phyloP scores from a whole-genome alignment of 1,140 invertebrate species.

The Argopecten irradians region DNA sequence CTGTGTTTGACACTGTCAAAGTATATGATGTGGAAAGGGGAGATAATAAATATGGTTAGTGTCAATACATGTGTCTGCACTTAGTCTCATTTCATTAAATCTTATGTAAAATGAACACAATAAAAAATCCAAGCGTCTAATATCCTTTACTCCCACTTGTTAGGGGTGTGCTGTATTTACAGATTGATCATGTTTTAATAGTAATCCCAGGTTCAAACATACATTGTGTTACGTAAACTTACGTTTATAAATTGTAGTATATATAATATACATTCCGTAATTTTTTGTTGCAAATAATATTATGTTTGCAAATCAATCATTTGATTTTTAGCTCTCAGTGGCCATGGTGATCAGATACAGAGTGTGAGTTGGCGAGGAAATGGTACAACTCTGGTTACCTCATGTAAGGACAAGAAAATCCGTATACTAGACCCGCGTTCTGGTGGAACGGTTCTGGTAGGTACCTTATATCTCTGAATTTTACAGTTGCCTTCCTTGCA shows the following conservation, averaged over 20 bases:
- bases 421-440: constrained; percentile 72
- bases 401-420: constrained; percentile 73
- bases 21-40: constrained; percentile 87
- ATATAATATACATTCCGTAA: too few species aligned
- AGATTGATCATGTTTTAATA: too few species aligned
- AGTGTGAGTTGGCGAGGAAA: constrained; percentile 71
- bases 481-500: too few species aligned
- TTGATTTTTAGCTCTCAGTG: constrained; percentile 58
- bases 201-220: too few species aligned
- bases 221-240: constrained; percentile 29
- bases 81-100: too few species aligned
- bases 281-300: background rate
- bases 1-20: constrained; percentile 88
- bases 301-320: background rate
- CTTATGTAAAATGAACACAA: too few species aligned
- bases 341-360: constrained; percentile 71
- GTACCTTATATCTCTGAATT: background rate
- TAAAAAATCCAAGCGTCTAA: too few species aligned
- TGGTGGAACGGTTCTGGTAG: constrained; percentile 62
- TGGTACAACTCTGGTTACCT: constrained; percentile 68
- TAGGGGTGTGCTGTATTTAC: too few species aligned
- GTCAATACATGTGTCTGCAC: background rate
- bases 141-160: too few species aligned
- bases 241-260: too few species aligned
- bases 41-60: constrained; percentile 53